A percentile compares a stretch with the other conserved stretches of the same genome.
Evolutionary conservation across 2,113 vertebrate genomes (phyloP).

Genomic region (Orthonyx spaldingii): DNA sequence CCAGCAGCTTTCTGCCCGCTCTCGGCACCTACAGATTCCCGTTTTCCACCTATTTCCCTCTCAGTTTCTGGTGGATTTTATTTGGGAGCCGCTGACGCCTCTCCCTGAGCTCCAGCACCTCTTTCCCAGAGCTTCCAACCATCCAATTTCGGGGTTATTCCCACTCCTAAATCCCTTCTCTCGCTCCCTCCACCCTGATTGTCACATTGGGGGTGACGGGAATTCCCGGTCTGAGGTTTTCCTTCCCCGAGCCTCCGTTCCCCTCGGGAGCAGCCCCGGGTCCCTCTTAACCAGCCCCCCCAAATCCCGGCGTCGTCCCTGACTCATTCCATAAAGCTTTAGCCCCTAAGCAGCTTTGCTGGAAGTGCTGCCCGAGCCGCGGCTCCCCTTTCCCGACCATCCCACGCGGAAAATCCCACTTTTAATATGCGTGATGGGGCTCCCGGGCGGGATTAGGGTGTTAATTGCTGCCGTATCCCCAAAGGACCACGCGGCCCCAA

Average conservation of each 20-base stretch:
- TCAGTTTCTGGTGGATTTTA: rapidly evolving
- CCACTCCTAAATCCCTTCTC: rapidly evolving
- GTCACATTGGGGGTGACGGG: rapidly evolving
- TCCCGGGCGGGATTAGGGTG: constrained; percentile 64
- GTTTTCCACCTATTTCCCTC: rapidly evolving
- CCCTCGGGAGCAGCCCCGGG: neutral
- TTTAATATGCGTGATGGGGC: constrained; percentile 72
- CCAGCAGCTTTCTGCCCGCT: rapidly evolving
- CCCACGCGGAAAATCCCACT: constrained; percentile 72
- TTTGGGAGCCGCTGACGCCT: rapidly evolving
- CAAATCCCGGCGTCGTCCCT: constrained; percentile 47
- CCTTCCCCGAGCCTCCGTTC: neutral
- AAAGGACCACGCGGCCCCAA: constrained; percentile 28
- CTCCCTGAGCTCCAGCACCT: neutral
- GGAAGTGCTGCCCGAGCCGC: constrained; percentile 63
- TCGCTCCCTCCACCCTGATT: rapidly evolving
- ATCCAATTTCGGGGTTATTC: neutral
- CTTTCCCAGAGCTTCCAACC: neutral
- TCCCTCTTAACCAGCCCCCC: constrained; percentile 55
- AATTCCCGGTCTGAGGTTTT: rapidly evolving
- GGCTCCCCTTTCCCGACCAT: constrained; percentile 35
- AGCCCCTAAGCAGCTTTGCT: constrained; percentile 75
- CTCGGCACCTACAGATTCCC: rapidly evolving
- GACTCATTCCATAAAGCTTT: constrained; percentile 76
- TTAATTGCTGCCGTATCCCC: constrained; percentile 35